Conservation (phyloP, 2,888 invertebrate species). For the Dichetophora obliterata region DNA sequence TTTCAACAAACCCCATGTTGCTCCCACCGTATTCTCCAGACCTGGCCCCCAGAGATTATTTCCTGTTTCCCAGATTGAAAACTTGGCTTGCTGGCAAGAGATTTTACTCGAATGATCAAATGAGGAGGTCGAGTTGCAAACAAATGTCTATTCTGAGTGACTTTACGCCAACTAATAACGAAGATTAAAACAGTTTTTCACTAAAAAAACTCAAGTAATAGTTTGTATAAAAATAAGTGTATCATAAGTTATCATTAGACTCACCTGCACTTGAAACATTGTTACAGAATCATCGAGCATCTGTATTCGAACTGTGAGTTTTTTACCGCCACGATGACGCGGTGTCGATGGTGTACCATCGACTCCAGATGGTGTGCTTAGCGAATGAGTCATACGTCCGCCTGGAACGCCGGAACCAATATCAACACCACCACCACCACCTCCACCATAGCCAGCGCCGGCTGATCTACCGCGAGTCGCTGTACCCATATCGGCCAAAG, state of each 20-base stretch:
- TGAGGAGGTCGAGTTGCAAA: too few relatives aligned
- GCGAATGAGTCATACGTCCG: constrained; percentile 85
- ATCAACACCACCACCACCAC: constrained; percentile 53
- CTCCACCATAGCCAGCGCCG: constrained; percentile 51
- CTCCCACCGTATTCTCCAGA: too few relatives aligned
- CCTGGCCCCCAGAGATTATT: too few relatives aligned
- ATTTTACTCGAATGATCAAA: too few relatives aligned
- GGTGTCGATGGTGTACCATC: constrained; percentile 79
- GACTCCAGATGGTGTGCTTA: constrained; percentile 87
- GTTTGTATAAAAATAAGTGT: background rate
- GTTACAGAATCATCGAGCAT: constrained; percentile 91
- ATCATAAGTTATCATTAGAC: constrained; percentile 51
- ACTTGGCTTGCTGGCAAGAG: too few relatives aligned
- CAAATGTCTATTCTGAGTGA: too few relatives aligned
- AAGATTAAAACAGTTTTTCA: too few relatives aligned
- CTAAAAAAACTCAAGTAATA: too few relatives aligned
- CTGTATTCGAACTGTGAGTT: constrained; percentile 88
- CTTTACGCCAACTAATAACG: too few relatives aligned
- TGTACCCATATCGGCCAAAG: constrained; percentile 67
- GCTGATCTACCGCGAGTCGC: constrained; percentile 55
- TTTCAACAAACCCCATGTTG: too few relatives aligned
- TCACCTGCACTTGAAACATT: constrained; percentile 93
- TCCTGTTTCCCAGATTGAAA: too few relatives aligned
- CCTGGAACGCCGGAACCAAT: constrained; percentile 56
- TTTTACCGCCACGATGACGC: constrained; percentile 88